Evolutionary conservation across 2,797 vertebrate genomes (phyloP).

Genomic region (Mus caroli): DNA sequence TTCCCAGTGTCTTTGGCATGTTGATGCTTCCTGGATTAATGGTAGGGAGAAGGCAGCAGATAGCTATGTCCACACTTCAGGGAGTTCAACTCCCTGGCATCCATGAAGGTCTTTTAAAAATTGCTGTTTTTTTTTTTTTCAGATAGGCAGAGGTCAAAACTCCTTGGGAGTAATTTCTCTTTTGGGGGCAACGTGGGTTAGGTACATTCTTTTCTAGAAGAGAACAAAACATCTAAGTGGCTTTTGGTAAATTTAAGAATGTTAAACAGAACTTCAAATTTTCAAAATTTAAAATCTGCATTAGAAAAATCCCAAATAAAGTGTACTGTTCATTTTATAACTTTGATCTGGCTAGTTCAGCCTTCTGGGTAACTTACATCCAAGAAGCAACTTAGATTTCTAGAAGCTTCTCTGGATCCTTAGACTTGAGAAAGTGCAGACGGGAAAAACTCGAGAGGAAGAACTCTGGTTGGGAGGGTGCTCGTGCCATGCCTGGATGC

Average conservation of each 20-base stretch:
- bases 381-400: neutral
- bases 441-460: neutral
- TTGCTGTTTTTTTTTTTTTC: slow-evolving; percentile 16
- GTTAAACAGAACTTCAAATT: neutral
- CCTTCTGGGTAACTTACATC: neutral
- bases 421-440: neutral
- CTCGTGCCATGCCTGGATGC: too few relatives aligned
- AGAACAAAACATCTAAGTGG: slow-evolving; percentile 20
- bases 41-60: neutral
- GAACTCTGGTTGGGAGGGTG: neutral
- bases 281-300: slow-evolving; percentile 54
- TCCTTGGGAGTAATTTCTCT: neutral
- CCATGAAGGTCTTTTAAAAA: neutral
- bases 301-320: neutral
- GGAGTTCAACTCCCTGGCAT: neutral
- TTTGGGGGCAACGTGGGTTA: neutral
- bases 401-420: neutral
- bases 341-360: neutral
- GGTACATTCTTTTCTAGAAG: slow-evolving; percentile 69
- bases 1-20: neutral
- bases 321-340: neutral
- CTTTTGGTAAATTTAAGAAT: slow-evolving; percentile 63
- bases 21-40: neutral
- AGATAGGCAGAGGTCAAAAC: neutral
- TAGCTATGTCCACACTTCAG: neutral